These are phyloP conservation scores for Pogonophryne albipinna DNA, from an alignment of 2,797 vertebrate species.

Conservation along the genomic window DNA sequence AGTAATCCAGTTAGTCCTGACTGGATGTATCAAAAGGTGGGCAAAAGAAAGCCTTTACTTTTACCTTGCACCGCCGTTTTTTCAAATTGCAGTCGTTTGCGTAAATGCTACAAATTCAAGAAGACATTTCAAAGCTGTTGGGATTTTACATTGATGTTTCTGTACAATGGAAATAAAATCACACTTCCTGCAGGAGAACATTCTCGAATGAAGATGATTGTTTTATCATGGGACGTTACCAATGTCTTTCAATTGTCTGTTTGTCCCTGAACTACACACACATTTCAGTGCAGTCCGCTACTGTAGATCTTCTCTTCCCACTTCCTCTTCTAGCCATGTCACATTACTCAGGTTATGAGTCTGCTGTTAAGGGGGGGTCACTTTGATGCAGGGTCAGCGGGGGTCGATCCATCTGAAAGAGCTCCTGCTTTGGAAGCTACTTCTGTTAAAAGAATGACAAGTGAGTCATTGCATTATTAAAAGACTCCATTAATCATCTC, in stretches of 20 bases:
- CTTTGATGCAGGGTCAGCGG: conserved; percentile 86
- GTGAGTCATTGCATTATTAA: conserved; percentile 52
- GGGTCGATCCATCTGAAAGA: conserved; percentile 62
- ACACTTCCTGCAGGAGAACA: conserved; percentile 23
- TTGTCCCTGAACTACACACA: conserved; percentile 5
- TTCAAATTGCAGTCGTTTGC: conserved; percentile 18
- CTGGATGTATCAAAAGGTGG: conserved; percentile 32
- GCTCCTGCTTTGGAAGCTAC: conserved; percentile 85
- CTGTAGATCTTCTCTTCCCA: conserved; percentile 1
- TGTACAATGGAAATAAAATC: conserved; percentile 35
- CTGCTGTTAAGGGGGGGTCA: conserved; percentile 72
- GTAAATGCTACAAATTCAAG: conserved; percentile 56
- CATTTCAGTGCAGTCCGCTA: conserved; percentile 5
- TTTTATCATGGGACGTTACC: not conserved
- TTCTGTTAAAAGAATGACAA: conserved; percentile 77
- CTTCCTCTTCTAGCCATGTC: conserved; percentile 3
- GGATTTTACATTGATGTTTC: conserved; percentile 35
- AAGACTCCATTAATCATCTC: conserved; percentile 27
- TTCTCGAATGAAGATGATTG: conserved; percentile 1
- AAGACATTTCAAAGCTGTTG: conserved; percentile 6
- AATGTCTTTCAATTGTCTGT: not conserved
- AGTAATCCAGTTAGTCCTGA: conserved; percentile 32
- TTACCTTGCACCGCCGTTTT: not conserved
- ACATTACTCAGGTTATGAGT: not conserved
- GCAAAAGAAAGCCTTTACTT: not conserved